Conservation (phyloP, 1,140 invertebrate species). For the Drosophila miranda region DNA sequence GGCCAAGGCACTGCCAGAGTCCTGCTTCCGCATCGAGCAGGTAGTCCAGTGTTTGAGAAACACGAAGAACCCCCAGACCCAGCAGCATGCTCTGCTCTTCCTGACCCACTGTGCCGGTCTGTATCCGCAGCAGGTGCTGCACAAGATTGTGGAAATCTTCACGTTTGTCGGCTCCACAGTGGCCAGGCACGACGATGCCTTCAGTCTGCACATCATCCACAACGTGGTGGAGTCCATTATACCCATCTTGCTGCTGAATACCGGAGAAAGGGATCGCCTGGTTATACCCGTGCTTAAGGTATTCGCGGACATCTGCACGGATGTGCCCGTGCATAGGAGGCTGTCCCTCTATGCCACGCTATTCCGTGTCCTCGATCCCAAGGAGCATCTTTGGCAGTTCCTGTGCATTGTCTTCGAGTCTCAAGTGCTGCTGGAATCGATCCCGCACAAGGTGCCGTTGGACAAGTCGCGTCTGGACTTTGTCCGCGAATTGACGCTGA, state of each 20-base stretch:
- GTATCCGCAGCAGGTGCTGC: slow-evolving; percentile 91
- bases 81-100: slow-evolving; percentile 93
- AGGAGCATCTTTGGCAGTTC: slow-evolving; percentile 90
- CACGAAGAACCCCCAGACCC: slow-evolving; percentile 96
- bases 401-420: slow-evolving; percentile 88
- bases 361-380: slow-evolving; percentile 87
- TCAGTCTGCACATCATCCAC: slow-evolving; percentile 95
- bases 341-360: slow-evolving; percentile 91
- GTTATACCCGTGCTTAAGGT: slow-evolving; percentile 90
- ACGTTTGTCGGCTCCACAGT: slow-evolving; percentile 97
- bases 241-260: slow-evolving; percentile 87
- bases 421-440: slow-evolving; percentile 83
- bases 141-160: slow-evolving; percentile 97
- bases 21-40: slow-evolving; percentile 89
- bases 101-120: slow-evolving; percentile 89
- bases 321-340: slow-evolving; percentile 94
- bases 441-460: slow-evolving; percentile 55
- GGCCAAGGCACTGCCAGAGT: slow-evolving; percentile 82
- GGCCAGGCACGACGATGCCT: slow-evolving; percentile 94
- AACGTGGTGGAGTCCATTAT: slow-evolving; percentile 95
- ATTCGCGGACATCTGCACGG: slow-evolving; percentile 93
- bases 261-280: slow-evolving; percentile 60
- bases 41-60: slow-evolving; percentile 94
- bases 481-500: slow-evolving; percentile 43
- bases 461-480: slow-evolving; percentile 57